Base-by-base conservation (phyloP, 1,140 invertebrate genomes). In the Hydropsyche tenuis region DNA sequence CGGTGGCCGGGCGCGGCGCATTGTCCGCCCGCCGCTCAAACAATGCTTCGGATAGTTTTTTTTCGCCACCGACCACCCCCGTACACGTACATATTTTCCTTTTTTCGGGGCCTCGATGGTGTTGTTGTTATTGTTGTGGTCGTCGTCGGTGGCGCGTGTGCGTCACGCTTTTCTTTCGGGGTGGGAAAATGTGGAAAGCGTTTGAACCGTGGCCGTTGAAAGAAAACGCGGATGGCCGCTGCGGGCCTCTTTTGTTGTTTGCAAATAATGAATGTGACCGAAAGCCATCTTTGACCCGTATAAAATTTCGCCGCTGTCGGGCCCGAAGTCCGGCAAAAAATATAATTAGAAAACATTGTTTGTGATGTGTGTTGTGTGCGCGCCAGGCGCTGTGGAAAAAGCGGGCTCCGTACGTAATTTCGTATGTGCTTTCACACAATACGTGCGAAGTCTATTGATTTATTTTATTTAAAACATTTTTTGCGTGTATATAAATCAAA, bases 1-100 rank as follows among this genome's bases (percentile, higher is more conserved):
- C 73, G 53, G 30, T 30, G 70, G 60, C n/a, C n/a, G n/a, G n/a
- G n/a, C n/a, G n/a, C n/a, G n/a, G 73, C 51, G 73, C 75, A 75
- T 74, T 77, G 75, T 74, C 75, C 63, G 75, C 75, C 22, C 30
- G 37, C 37, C 20, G 53, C 71, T 73, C 76, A 75, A 75, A 77
- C 76, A 77, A 77, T 75, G 71, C 70, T 46, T 43, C 68, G 23
- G 64, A 72, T 77, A 74, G 73, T 77, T 77, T 72, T 77, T 77
- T 77, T 75, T 42, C 20, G 7, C 30, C 22, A n/a, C 70, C 30
- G 9, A 27, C 6, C 72, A 73, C 18, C 23, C 23, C n/a, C 23
- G 23, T 22, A 53, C 56, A 22, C 23, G 23, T 56, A 23, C 22
- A 23, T 18, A 22, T 18, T 60, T 27, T 18, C 56, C 56, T 60